phyloP scores from a whole-genome alignment of 2,113 vertebrate species.

The Rhinogobius similis region DNA sequence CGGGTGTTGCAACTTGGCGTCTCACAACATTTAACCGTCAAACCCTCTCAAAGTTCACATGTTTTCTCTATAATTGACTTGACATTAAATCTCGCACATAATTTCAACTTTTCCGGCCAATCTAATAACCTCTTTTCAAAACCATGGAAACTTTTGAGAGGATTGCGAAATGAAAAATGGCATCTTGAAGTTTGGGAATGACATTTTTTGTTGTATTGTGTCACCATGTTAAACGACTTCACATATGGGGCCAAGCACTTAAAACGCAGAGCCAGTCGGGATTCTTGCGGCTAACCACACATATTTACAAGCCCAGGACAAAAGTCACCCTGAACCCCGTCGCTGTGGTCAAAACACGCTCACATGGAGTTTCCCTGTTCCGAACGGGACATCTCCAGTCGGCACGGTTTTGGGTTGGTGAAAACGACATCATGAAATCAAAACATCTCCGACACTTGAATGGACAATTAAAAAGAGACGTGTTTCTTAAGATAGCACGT shows the following conservation, averaged over 20 bases:
- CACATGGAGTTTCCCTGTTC: slow-evolving; percentile 29
- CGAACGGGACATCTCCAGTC: slow-evolving; percentile 5
- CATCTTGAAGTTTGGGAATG: background rate
- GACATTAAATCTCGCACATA: slow-evolving; percentile 6
- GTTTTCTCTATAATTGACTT: background rate
- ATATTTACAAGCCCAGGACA: slow-evolving; percentile 58
- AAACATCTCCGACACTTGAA: background rate
- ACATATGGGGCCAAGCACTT: slow-evolving; percentile 21
- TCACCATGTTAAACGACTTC: slow-evolving; percentile 30
- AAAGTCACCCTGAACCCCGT: slow-evolving; percentile 33
- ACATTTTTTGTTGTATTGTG: slow-evolving; percentile 18
- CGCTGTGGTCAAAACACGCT: slow-evolving; percentile 10
- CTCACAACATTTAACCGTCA: background rate
- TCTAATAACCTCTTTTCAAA: slow-evolving; percentile 18
- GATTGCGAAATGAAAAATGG: background rate
- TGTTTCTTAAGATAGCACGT: background rate
- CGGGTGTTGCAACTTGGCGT: background rate
- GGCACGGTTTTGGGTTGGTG: slow-evolving; percentile 1
- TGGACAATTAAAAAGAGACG: background rate
- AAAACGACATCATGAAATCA: background rate
- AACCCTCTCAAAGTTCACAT: background rate
- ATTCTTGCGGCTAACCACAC: slow-evolving; percentile 60
- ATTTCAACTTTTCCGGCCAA: background rate
- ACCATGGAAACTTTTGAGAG: slow-evolving; percentile 5
- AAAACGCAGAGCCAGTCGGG: slow-evolving; percentile 23